Evolutionary conservation across 2,113 vertebrate genomes (phyloP).

Genomic region (Struthidea cinerea): DNA sequence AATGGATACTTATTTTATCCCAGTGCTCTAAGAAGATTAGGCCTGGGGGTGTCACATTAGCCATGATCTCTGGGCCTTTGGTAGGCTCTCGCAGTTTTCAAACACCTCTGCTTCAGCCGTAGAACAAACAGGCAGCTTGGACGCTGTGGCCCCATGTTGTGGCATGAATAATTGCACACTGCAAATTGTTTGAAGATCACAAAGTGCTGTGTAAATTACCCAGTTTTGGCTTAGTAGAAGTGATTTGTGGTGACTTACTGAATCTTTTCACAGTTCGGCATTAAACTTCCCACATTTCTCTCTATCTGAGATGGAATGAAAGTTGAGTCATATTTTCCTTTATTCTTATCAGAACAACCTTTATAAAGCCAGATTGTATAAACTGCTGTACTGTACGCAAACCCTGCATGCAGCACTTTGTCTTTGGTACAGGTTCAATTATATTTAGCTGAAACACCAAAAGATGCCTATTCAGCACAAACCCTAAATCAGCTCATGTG

Average conservation of each 20-base stretch:
- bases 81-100: conserved; percentile 85
- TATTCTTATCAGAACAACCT: conserved; percentile 38
- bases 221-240: conserved; percentile 73
- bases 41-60: conserved; percentile 96
- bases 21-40: conserved; percentile 98
- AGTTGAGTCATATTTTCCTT: conserved; percentile 58
- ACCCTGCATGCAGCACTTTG: background rate
- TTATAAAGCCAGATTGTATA: conserved; percentile 27
- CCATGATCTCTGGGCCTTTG: conserved; percentile 89
- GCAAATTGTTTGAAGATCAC: conserved; percentile 79
- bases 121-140: conserved; percentile 84
- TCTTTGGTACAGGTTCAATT: conserved; percentile 8
- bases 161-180: conserved; percentile 82
- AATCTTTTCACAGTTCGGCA: conserved; percentile 75
- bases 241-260: conserved; percentile 77
- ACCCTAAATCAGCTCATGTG: background rate
- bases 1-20: conserved; percentile 99
- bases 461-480: background rate
- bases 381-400: background rate
- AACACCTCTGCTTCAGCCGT: conserved; percentile 78
- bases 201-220: conserved; percentile 78
- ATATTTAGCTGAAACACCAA: background rate
- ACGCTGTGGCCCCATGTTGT: conserved; percentile 76
- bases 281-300: conserved; percentile 70
- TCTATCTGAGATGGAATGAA: conserved; percentile 16